These are phyloP conservation scores for Acinonyx jubatus DNA, from an alignment of 2,113 vertebrate species.

Conservation along the genomic window DNA sequence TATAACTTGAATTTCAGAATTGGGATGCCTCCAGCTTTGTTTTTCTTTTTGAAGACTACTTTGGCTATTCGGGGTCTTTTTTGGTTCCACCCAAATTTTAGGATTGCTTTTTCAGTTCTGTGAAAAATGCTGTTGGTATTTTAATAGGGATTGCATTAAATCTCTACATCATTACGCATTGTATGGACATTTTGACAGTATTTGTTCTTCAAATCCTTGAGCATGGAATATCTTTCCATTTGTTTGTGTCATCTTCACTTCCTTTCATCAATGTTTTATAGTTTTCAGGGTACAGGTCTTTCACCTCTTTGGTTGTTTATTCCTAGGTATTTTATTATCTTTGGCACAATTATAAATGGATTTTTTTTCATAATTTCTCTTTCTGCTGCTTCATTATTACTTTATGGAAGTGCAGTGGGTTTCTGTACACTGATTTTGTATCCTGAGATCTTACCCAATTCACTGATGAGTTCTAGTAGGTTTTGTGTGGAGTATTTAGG, in stretches of 20 bases:
- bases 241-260: background rate
- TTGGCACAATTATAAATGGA: background rate
- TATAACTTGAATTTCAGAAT: background rate
- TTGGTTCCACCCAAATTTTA: background rate
- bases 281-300: background rate
- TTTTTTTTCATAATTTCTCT: background rate
- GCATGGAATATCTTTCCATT: background rate
- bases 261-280: background rate
- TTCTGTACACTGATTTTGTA: background rate
- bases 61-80: background rate
- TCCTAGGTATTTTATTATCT: background rate
- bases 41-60: background rate
- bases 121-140: background rate
- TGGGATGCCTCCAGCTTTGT: background rate
- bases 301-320: background rate
- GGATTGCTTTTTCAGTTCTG: background rate
- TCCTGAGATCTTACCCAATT: background rate
- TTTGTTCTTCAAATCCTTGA: background rate
- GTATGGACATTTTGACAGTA: background rate
- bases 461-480: background rate
- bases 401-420: background rate
- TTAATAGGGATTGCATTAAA: background rate
- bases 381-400: background rate
- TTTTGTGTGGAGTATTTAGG: background rate
- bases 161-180: background rate